Evolutionary conservation across 2,113 vertebrate genomes (phyloP), one percentile per base, ranked within the genome.

Genomic region (Chaenogobius annularis): DNA sequence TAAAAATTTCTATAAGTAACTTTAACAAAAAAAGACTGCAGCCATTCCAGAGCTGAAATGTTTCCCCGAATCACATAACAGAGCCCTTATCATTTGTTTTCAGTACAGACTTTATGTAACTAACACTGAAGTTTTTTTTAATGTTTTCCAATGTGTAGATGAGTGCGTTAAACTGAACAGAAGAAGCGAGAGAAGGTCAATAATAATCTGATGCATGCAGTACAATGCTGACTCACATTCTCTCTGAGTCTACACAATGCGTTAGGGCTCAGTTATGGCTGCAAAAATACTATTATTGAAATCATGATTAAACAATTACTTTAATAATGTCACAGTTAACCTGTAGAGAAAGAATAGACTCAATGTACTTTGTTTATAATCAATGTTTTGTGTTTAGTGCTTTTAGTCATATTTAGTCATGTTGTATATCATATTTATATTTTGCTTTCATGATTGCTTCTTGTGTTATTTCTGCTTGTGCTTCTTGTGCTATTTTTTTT

Each of bases 191-290:
- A 31, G 52, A 72, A 70, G 68, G 68, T 69, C 66, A 79, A 61
- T 31, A 88, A 87, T 72, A 77, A 73, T 75, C 58, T 46, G 44
- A 6, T 77, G 77, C 79, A 31, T 75, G 86, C 82, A 79, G 73
- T 47, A 73, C 68, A 40, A 26, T 47, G 63, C 83, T 84, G 83
- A 91, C 83, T 88, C 83, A 82, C 73, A 75, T 55, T 81, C 75
- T 77, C 73, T 68, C 43, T 31, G 64, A 77, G 54, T n/a, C 68
- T 56, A 26, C 52, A 70, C 48, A 52, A 55, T 71, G 62, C 73
- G 44, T 80, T 61, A 81, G 78, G 26, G 56, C 52, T 50, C 3
- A 6, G 6, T 54, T 63, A 68, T 52, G 75, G 14, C 73, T 17
- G 3, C 10, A 46, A 46, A 11, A 10, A 43, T 3, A 9, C 2